Conservation (phyloP, 1,140 invertebrate species). For the Drosophila sucinea region DNA sequence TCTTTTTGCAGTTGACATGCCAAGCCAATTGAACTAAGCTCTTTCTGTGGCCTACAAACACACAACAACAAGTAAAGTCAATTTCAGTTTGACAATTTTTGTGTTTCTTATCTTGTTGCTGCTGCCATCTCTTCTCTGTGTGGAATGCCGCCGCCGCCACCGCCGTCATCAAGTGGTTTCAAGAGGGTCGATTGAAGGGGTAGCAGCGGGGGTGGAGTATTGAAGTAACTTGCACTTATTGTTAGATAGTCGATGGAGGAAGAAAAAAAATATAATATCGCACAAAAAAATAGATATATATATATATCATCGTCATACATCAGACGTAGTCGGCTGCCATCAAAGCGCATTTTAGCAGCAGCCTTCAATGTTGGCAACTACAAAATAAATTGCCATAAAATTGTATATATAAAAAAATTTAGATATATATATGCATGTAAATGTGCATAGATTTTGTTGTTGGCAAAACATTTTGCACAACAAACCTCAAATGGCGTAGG, state of each 20-base stretch:
- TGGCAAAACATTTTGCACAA: constrained; percentile 69
- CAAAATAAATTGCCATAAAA: constrained; percentile 79
- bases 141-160: background rate
- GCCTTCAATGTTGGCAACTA: constrained; percentile 24
- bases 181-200: background rate
- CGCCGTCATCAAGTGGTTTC: background rate
- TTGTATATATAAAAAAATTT: constrained; percentile 16
- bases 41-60: constrained; percentile 59
- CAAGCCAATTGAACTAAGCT: constrained; percentile 55
- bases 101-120: constrained; percentile 6
- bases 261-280: background rate
- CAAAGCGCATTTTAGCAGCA: constrained; percentile 59
- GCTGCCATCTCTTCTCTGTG: background rate
- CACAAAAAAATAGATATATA: background rate
- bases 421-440: background rate
- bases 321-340: constrained; percentile 51
- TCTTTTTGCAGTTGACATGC: constrained; percentile 74
- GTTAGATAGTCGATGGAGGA: background rate
- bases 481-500: constrained; percentile 55
- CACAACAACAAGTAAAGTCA: constrained; percentile 46
- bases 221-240: constrained; percentile 1
- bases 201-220: too few relatives aligned
- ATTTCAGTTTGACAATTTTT: constrained; percentile 54
- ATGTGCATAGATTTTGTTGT: constrained; percentile 38
- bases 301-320: background rate